Evolutionary conservation across 2,797 vertebrate genomes (phyloP), one percentile per base, ranked within the genome.

Genomic region (Melopsittacus undulatus): DNA sequence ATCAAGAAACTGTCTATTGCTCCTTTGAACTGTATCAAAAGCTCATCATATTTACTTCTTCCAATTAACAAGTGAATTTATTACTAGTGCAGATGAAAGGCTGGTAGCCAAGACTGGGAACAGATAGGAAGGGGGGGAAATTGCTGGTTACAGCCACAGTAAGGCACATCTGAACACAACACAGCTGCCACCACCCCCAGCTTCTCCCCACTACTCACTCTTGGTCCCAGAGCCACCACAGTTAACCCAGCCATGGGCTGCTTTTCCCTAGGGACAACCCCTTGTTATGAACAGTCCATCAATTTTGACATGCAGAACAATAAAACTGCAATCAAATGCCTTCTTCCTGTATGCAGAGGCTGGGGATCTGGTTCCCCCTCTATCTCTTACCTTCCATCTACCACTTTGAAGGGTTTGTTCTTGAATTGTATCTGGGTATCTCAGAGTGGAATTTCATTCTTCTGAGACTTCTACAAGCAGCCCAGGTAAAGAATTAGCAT

Each of bases 371-470:
- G 48, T 97, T 96, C 38, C 78, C 16, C 68, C 43, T 94, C 64
- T 75, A 94, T 94, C 94, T 93, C 83, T 95, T 87, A 84, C 91
- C 75, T 89, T 94, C 83, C 81, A 80, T 68, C 90, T 40, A 52
- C 75, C 67, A 64, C 95, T 97, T 95, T 94, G 92, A 89, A 93
- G 79, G 23, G 69, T 73, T 96, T 94, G 90, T 76, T 92, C 89
- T 93, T 95, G 57, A 89, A 89, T 83, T 57, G 62, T 91, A 94
- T 94, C 91, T 95, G 88, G 63, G 51, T 91, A 95, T 96, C 89
- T 94, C 91, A 94, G 89, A 90, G 74, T 93, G 84, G 95, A 96
- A 94, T 94, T 94, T 94, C 92, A 90, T 88, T 96, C 91, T 96
- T 94, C 76, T 64, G 79, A 81, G 76, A 84, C 89, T 84, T 94